These are phyloP conservation scores for Carcinoscorpius rotundicauda DNA, from an alignment of 1,140 invertebrate species.

Conservation along the genomic window DNA sequence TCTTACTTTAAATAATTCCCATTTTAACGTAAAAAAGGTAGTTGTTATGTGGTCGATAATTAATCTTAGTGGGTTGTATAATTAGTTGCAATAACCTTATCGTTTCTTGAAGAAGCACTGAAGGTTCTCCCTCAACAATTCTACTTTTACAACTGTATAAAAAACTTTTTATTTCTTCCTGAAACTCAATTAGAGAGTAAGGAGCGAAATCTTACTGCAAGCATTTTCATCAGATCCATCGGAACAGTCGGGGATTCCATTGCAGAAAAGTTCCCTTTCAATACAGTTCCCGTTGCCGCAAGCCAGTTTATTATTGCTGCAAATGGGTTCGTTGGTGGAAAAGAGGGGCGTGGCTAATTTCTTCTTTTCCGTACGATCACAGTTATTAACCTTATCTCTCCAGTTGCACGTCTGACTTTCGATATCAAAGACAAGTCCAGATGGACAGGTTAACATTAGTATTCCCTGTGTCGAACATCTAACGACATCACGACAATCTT, in stretches of 20 bases:
- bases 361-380: constrained; percentile 44
- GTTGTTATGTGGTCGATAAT: too few relatives aligned
- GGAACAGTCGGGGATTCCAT: constrained; percentile 77
- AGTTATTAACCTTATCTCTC: constrained; percentile 87
- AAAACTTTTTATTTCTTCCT: not conserved
- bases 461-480: constrained; percentile 89
- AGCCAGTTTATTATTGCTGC: constrained; percentile 67
- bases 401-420: constrained; percentile 93
- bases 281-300: constrained; percentile 77
- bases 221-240: constrained; percentile 85
- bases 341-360: constrained; percentile 76
- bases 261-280: constrained; percentile 82
- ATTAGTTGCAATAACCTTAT: too few relatives aligned
- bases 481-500: constrained; percentile 88
- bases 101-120: not conserved
- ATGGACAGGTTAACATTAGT: constrained; percentile 82
- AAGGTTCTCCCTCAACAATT: not conserved
- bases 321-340: constrained; percentile 81
- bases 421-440: constrained; percentile 85
- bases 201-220: constrained; percentile 55
- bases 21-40: too few relatives aligned
- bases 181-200: not conserved
- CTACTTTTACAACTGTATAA: not conserved
- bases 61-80: too few relatives aligned
- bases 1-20: too few relatives aligned